Base-by-base conservation (phyloP, 2,797 vertebrate genomes). In the Pangasius djambal region DNA sequence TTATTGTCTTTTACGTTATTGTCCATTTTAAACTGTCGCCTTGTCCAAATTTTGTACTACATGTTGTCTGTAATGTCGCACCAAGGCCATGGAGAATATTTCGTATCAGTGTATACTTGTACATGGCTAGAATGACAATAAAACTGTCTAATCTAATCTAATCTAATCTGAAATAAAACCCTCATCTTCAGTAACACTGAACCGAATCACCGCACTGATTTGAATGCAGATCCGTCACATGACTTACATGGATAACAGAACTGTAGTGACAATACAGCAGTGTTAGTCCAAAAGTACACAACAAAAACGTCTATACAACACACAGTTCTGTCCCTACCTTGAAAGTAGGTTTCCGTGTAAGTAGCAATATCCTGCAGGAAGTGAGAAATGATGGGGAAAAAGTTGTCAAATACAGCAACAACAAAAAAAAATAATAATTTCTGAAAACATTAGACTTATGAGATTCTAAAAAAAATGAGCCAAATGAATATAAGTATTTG, bases 261-360 rank as follows among this genome's bases (percentile, higher is more conserved):
- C 77, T 34, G 6, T 20, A 28, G 12, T 48, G 74, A 28, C 25
- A n/a, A n/a, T 50, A 6, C 48, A 52, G 28, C 28, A 20, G 50
- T 8, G 34, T 31, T 52, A 78, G 2, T 57, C 13, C 75, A 55
- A 55, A 52, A 55, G 28, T 50, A 6, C 22, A 79, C 50, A 82
- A 28, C 31, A 57, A 4, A 57, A 22, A 50, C 20, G 10, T 77
- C 1, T 40, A 57, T 37, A 22, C 13, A 50, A 82, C 6, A 37
- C 9, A 34, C 31, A 1, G 6, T 4, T 20, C 37, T 52, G 31
- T 34, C 52, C 44, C 94, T 91, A 97, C 96, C 96, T 72, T 96
- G 94, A 82, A 94, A 94, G 94, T 97, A 97, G 92, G 94, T 95
- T 40, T 97, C 96, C 86, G 93, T 96, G 88, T 95, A 96, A 93